Evolutionary conservation across 2,797 vertebrate species (phyloP).

Genomic region (Bovichtus variegatus): DNA sequence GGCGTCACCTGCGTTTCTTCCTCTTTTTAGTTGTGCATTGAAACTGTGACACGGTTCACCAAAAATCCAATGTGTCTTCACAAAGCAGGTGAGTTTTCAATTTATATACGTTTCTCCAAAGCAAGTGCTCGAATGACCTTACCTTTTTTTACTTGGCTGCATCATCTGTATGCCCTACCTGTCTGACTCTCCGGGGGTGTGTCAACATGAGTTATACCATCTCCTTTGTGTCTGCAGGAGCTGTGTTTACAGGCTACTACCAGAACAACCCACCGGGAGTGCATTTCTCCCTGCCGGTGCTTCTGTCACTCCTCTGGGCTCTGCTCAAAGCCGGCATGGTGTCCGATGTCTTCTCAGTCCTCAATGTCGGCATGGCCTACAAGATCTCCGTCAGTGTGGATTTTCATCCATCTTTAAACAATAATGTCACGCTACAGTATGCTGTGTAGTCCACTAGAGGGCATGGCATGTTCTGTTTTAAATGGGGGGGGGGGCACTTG

Average conservation of each 20-base stretch:
- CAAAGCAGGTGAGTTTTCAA: conserved; percentile 87
- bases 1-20: neutral
- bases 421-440: neutral
- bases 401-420: neutral
- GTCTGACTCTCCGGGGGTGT: neutral
- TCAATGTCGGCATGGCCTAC: conserved; percentile 68
- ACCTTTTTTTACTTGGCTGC: neutral
- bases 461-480: neutral
- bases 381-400: conserved; percentile 75
- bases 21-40: conserved; percentile 88
- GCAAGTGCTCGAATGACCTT: neutral
- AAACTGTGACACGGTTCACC: conserved; percentile 86
- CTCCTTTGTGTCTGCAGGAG: conserved; percentile 74
- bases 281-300: conserved; percentile 84
- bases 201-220: neutral
- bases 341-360: conserved; percentile 86
- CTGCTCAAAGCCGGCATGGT: conserved; percentile 86
- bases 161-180: too few relatives aligned
- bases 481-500: neutral
- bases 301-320: conserved; percentile 86
- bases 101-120: neutral
- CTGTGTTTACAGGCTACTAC: conserved; percentile 90
- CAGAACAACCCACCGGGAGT: conserved; percentile 83
- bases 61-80: conserved; percentile 84
- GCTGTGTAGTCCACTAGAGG: neutral